Evolutionary conservation across 2,797 vertebrate species (phyloP).

Genomic region (Premnoplex brunnescens): DNA sequence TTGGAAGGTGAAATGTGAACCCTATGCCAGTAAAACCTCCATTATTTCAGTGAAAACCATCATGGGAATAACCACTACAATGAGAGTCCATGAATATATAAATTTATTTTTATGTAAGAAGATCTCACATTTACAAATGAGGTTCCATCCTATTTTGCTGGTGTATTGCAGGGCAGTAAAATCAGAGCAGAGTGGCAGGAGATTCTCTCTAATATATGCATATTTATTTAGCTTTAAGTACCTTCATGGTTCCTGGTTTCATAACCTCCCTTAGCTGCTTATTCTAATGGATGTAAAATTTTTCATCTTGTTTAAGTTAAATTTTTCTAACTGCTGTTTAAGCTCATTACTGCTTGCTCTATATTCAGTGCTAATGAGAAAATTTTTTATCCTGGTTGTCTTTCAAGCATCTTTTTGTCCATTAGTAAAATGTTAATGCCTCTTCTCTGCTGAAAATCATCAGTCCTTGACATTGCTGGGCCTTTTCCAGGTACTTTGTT

Average conservation of each 20-base stretch:
- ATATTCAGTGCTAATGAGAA: neutral
- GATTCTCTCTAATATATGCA: neutral
- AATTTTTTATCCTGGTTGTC: neutral
- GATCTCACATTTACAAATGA: neutral
- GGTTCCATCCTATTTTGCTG: neutral
- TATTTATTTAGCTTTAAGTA: constrained; percentile 27
- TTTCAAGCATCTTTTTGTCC: neutral
- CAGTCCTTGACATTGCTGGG: neutral
- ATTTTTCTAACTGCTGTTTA: neutral
- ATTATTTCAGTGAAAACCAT: neutral
- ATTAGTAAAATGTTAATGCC: neutral
- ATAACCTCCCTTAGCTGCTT: neutral
- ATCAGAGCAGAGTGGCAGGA: neutral
- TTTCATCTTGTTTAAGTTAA: neutral
- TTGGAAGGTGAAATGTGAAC: neutral
- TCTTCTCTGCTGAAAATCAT: neutral
- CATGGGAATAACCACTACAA: neutral
- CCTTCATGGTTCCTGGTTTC: neutral
- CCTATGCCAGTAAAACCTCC: neutral
- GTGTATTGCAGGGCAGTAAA: neutral
- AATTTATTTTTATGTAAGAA: neutral
- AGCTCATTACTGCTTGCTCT: neutral
- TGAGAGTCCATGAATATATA: neutral
- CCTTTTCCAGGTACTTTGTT: neutral
- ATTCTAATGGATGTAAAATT: neutral